Percentiles rank a stretch among this genome's conserved stretches.
Evolutionary conservation across 1,140 invertebrate genomes (phyloP).

Genomic region (Drosophila ercepeae): DNA sequence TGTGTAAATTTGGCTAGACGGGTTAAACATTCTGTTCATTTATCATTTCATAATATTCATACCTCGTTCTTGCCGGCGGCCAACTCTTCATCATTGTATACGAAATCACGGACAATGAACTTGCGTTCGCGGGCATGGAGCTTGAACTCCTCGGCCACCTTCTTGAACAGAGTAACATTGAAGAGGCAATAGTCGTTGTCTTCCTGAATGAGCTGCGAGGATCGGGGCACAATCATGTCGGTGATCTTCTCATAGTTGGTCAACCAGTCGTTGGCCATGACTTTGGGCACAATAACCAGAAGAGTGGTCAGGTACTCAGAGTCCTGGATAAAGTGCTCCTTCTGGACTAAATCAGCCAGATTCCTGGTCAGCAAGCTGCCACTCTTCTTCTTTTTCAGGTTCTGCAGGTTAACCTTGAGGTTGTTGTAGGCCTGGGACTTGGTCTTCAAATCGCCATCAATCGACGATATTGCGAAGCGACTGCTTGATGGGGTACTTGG

Average conservation of each 20-base stretch:
- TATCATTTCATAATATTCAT: constrained; percentile 30
- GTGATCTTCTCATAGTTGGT: constrained; percentile 96
- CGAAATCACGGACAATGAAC: constrained; percentile 99
- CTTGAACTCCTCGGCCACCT: constrained; percentile 99
- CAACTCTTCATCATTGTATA: constrained; percentile 98
- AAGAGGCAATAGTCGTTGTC: constrained; percentile 98
- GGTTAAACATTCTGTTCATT: constrained; percentile 45
- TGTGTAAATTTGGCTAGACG: constrained; percentile 48
- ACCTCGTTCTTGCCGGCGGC: constrained; percentile 98
- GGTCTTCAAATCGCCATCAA: constrained; percentile 98
- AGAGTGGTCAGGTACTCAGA: constrained; percentile 99
- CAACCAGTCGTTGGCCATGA: constrained; percentile 95
- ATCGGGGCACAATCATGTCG: constrained; percentile 98
- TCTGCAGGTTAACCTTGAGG: constrained; percentile 97
- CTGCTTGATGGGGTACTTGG: constrained; percentile 99
- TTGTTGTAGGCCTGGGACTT: constrained; percentile 98
- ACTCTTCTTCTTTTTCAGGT: constrained; percentile 99
- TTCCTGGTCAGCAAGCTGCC: constrained; percentile 98
- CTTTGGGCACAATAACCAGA: constrained; percentile 97
- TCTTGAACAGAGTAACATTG: constrained; percentile 98
- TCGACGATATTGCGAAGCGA: constrained; percentile 98
- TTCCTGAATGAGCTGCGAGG: constrained; percentile 93
- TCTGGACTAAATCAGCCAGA: constrained; percentile 98
- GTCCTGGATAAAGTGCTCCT: constrained; percentile 99
- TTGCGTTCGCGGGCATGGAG: constrained; percentile 97